These are phyloP conservation scores for Gobius niger DNA, from an alignment of 2,113 vertebrate genomes.

Conservation along the genomic window DNA sequence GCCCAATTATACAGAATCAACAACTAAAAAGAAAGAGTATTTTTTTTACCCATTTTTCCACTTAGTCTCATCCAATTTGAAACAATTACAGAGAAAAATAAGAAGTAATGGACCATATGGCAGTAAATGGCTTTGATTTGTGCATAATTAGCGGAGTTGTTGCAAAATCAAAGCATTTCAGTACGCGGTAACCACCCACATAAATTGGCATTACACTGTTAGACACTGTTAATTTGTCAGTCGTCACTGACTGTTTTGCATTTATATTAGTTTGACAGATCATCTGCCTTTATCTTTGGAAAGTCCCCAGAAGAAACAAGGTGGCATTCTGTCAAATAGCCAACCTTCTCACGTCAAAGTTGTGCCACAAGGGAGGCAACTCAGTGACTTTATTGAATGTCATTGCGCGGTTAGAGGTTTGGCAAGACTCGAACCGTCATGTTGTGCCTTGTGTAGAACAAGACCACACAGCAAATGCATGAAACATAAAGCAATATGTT, in stretches of 20 bases:
- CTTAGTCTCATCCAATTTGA: neutral
- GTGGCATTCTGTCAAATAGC: neutral
- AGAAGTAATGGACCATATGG: neutral
- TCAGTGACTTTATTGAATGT: neutral
- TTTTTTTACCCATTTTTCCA: neutral
- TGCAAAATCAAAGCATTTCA: neutral
- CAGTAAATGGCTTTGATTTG: neutral
- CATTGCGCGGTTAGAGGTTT: neutral
- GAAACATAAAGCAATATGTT: too few relatives aligned
- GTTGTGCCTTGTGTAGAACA: too few relatives aligned
- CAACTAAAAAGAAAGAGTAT: neutral
- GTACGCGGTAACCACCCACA: too few relatives aligned
- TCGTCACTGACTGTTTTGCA: too few relatives aligned
- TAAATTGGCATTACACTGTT: neutral
- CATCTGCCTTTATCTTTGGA: neutral
- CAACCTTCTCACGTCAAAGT: neutral
- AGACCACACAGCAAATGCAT: neutral
- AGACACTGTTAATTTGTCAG: neutral
- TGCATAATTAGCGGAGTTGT: neutral
- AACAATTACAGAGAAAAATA: slow-evolving; percentile 14
- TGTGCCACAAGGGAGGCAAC: neutral
- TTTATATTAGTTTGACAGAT: too few relatives aligned
- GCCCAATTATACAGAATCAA: neutral
- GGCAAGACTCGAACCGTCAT: neutral
- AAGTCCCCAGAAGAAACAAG: neutral